Conservation (phyloP, 2,888 invertebrate genomes). For the Caenorhabditis sp. region DNA sequence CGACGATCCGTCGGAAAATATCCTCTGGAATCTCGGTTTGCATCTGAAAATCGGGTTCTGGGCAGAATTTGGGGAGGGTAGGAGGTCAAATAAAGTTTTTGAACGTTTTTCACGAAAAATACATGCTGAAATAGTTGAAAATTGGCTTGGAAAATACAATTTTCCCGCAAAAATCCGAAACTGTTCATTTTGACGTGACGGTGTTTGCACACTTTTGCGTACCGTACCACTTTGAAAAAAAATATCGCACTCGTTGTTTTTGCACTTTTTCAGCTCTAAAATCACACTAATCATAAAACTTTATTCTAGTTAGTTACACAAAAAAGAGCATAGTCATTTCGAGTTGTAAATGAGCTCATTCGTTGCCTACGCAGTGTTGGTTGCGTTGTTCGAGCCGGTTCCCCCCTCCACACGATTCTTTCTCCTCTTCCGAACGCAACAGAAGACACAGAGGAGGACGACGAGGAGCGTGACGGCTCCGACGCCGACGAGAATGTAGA, state of each 20-base stretch:
- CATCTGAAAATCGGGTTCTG: constrained; percentile 19
- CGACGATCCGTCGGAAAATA: constrained; percentile 34
- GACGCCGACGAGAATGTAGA: background rate
- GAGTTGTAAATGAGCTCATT: background rate
- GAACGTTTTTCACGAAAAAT: background rate
- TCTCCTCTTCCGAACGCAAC: background rate
- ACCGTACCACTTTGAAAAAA: constrained; percentile 5
- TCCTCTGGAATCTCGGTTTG: constrained; percentile 23
- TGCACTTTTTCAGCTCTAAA: no score
- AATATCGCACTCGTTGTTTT: no score
- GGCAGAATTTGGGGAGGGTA: background rate
- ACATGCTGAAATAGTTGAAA: background rate
- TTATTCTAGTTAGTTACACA: no score
- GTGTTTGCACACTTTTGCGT: constrained; percentile 16
- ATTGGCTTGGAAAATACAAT: constrained; percentile 3
- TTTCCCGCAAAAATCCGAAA: background rate
- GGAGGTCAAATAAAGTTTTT: background rate
- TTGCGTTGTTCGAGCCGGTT: background rate
- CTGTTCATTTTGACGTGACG: constrained; percentile 14
- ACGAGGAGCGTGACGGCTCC: background rate
- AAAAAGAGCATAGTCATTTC: no score
- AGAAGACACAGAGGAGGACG: background rate
- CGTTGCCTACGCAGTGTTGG: no score
- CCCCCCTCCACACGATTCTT: background rate
- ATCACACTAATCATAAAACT: no score